Evolutionary conservation across 2,888 invertebrate species (phyloP).

Genomic region (Pogonocherus hispidulus): DNA sequence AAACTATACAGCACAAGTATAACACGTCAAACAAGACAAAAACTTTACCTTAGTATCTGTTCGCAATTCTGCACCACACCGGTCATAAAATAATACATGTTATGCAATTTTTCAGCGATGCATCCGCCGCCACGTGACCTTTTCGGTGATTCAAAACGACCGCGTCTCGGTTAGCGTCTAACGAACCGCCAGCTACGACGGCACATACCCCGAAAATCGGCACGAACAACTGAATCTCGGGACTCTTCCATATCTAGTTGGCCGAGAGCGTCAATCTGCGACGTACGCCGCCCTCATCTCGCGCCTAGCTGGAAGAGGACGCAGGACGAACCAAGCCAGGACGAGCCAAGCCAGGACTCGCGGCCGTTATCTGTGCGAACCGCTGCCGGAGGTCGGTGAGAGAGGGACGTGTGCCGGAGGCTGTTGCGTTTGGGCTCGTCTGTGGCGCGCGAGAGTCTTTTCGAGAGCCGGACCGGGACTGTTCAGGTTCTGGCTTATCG

Average conservation of each 20-base stretch:
- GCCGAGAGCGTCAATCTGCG: constrained; percentile 19
- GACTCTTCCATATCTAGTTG: constrained; percentile 27
- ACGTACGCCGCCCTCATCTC: constrained; percentile 35
- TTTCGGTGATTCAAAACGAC: constrained; percentile 38
- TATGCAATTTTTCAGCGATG: neutral
- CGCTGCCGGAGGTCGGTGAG: neutral
- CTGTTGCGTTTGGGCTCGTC: neutral
- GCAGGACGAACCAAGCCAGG: constrained; percentile 1
- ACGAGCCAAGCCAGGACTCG: too few species aligned
- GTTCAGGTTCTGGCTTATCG: neutral
- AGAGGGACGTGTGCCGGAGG: too few species aligned
- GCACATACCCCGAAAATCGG: constrained; percentile 46
- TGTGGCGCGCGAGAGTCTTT: neutral
- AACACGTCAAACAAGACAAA: neutral
- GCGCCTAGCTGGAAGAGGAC: neutral
- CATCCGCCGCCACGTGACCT: constrained; percentile 22
- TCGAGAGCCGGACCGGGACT: neutral
- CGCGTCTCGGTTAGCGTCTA: constrained; percentile 34
- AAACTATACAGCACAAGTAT: too few species aligned
- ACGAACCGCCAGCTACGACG: constrained; percentile 35
- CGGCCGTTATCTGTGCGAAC: too few species aligned
- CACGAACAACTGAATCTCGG: constrained; percentile 41
- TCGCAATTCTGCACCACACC: constrained; percentile 63
- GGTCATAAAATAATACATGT: constrained; percentile 64
- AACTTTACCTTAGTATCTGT: constrained; percentile 59